Base-by-base conservation (phyloP, 2,113 vertebrate species). In the Percopsis transmontana region DNA sequence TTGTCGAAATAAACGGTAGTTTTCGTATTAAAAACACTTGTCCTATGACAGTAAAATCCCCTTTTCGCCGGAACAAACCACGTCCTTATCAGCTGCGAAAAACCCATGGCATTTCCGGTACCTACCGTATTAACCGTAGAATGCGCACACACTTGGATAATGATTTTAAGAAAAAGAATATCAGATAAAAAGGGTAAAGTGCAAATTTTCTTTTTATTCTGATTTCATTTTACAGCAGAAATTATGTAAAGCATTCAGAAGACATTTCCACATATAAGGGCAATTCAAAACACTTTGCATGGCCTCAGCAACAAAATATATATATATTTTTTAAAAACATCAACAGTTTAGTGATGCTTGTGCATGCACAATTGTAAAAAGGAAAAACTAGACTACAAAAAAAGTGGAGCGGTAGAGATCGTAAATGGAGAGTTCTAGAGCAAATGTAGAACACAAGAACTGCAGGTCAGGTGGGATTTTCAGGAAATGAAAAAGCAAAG, bases 201-300 rank as follows among this genome's bases (percentile, higher is more conserved):
- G 90, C 86, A 85, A 87, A 82, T 86, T 88, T 90, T 92, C 87
- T 89, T 88, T 91, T 92, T 92, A 90, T 90, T 97, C 94, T 97
- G 96, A 92, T 92, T 92, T 93, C 96, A 98, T 98, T 98, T 98
- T 99, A 99, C 97, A 99, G 97, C 97, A 99, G 96, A 98, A 98
- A 98, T 96, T 96, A 99, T 99, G 97, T 97, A 98, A 99, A 99
- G 97, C 97, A 99, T 99, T 98, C 97, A 99, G 96, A 98, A 97
- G 97, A 99, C 97, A 98, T 98, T 95, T 98, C 95, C 96, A 96
- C 97, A 97, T 97, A 98, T 96, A 96, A 98, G 96, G 96, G 96
- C 96, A 98, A 98, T 99, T 99, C 95, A 97, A 98, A 98, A 98
- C 94, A 96, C 97, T 97, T 98, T 97, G 96, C 96, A 98, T 99